Percentiles rank a stretch among this genome's conserved stretches.
Evolutionary conservation across 2,797 vertebrate species (phyloP).

Genomic region (Sebastes iracundus): DNA sequence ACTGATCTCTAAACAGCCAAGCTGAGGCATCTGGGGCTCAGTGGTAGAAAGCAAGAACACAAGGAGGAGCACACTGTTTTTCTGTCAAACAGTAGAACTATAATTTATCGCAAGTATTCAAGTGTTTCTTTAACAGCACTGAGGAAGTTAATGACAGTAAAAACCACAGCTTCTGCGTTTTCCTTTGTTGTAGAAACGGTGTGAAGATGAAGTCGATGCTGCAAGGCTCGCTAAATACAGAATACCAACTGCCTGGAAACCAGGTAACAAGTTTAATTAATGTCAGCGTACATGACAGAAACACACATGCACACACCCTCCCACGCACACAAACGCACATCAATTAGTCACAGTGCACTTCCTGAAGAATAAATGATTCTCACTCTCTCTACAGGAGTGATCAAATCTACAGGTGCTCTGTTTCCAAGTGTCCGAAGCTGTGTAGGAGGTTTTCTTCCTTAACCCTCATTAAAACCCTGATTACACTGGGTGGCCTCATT

Average conservation of each 20-base stretch:
- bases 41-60: neutral
- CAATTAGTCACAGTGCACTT: conserved; percentile 45
- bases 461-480: conserved; percentile 62
- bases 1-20: conserved; percentile 18
- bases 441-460: conserved; percentile 27
- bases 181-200: neutral
- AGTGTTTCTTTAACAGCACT: neutral
- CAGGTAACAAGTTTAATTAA: conserved; percentile 56
- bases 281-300: conserved; percentile 21
- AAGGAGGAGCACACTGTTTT: neutral
- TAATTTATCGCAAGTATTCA: neutral
- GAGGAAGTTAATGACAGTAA: neutral
- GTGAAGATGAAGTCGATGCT: neutral
- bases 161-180: neutral
- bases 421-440: conserved; percentile 28
- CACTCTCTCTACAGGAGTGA: conserved; percentile 17
- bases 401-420: conserved; percentile 52
- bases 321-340: conserved; percentile 3
- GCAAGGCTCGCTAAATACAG: conserved; percentile 16
- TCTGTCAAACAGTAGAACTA: neutral
- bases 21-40: conserved; percentile 17
- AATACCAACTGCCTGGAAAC: conserved; percentile 40
- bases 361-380: conserved; percentile 41
- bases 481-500: conserved; percentile 57
- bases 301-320: neutral